Conservation (phyloP, 2,888 invertebrate species). For the Salpingus planirostris region DNA sequence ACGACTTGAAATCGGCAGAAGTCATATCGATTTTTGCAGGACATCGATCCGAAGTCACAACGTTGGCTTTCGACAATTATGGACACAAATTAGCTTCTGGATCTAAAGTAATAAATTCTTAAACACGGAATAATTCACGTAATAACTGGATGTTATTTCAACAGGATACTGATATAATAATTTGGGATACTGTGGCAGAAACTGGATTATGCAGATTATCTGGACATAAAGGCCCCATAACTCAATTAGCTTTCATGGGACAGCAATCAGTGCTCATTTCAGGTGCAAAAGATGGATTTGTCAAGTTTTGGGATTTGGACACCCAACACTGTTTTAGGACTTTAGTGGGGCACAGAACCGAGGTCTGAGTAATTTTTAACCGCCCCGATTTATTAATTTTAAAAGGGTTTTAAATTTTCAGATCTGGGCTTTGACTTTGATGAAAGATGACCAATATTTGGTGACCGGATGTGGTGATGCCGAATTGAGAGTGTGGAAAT, state of each 20-base stretch:
- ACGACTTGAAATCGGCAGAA: constrained; percentile 66
- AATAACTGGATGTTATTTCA: constrained; percentile 27
- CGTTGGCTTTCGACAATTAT: constrained; percentile 70
- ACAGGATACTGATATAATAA: constrained; percentile 88
- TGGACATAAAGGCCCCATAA: constrained; percentile 87
- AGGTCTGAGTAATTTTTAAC: no score
- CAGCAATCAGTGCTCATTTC: constrained; percentile 63
- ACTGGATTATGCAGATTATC: constrained; percentile 79
- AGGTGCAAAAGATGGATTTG: constrained; percentile 85
- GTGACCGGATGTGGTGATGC: constrained; percentile 84
- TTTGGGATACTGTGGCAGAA: constrained; percentile 92
- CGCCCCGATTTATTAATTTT: no score
- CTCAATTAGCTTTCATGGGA: constrained; percentile 67
- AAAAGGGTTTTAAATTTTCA: no score
- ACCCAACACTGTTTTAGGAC: constrained; percentile 95
- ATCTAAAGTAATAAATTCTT: constrained; percentile 54
- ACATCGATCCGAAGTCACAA: constrained; percentile 77
- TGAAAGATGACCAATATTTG: constrained; percentile 71
- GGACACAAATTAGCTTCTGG: constrained; percentile 86
- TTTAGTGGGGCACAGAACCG: constrained; percentile 77
- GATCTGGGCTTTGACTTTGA: constrained; percentile 78
- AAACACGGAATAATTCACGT: not conserved
- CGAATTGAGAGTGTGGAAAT: constrained; percentile 77
- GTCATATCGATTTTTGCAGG: constrained; percentile 68
- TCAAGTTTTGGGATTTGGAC: constrained; percentile 96